Base-by-base conservation (phyloP, 2,888 invertebrate species). In the Dolichomitus sp. region DNA sequence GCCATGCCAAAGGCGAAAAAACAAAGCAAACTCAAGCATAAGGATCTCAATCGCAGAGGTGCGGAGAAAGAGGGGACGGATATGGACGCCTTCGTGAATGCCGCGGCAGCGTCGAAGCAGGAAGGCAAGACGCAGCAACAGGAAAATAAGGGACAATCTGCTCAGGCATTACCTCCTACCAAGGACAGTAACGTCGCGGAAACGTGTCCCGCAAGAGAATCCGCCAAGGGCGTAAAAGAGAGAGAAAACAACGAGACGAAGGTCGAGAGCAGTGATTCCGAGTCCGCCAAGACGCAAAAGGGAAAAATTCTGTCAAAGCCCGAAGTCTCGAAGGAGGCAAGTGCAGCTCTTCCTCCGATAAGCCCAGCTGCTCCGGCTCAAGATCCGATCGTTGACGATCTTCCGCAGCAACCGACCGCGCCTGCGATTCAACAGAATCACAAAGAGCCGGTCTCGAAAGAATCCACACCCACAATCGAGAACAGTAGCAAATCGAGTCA, bases 41-140 rank as follows among this genome's bases (percentile, higher is more conserved):
- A 94, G 81, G 95, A 95, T 82, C 88, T 95, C 30, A 95, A 95
- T 88, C 93, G 94, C 78, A 95, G 95, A 87, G 95, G 95, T 82
- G 95, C 95, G 57, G 95, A 94, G 85, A 95, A 95, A 89, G 95
- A 95, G 89, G 95, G 95, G 84, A 95, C 95, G 33, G 95, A 95
- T 81, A 95, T 95, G 95, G 95, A 95, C 89, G 95, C 95, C 61
- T 95, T 95, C 88, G 94, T 94, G 83, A 93, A 92, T 80, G 80
- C 90, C 45, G 80, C 87, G 81, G 84, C 54, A 57, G 73, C 76
- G 37, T 69, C 83, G 48, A 86, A 89, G 70, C 77, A 86, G 12
- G 91, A 91, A 52, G 80, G 59, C 54, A 90, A 89, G 74, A 83
- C 82, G 50, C 84, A 81, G 73, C 75, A 61, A 76, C 77, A 80